A percentile compares a stretch with the other conserved stretches of the same genome.
Conservation (phyloP, 2,113 vertebrate genomes). For the Leptobrachium ailaonicum region DNA sequence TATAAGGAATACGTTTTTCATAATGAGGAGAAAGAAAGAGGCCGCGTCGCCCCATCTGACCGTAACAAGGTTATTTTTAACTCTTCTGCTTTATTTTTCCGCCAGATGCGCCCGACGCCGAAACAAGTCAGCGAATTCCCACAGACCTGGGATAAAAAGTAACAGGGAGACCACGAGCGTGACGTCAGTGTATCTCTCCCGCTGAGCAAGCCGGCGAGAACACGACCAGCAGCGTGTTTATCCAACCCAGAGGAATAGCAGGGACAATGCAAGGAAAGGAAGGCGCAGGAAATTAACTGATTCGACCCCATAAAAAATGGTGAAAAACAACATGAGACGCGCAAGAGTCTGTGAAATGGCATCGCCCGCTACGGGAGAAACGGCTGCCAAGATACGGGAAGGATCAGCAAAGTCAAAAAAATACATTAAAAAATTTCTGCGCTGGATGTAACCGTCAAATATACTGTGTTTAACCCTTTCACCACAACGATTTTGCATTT, state of each 20-base stretch:
- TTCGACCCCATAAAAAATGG: conserved; percentile 5
- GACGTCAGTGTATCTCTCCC: conserved; percentile 23
- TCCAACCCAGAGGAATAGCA: conserved; percentile 6
- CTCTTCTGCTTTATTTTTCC: conserved; percentile 32
- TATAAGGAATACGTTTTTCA: neutral
- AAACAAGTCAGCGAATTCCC: conserved; percentile 38
- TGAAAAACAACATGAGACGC: neutral
- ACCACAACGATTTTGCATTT: too few species aligned
- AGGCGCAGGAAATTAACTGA: conserved; percentile 9
- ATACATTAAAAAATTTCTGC: too few species aligned
- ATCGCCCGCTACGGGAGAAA: too few species aligned
- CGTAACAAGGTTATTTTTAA: conserved; percentile 22
- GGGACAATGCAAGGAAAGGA: conserved; percentile 2
- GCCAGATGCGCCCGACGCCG: conserved; percentile 38
- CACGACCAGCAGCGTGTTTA: neutral
- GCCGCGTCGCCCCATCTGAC: neutral
- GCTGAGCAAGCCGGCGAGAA: neutral
- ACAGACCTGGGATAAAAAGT: conserved; percentile 17
- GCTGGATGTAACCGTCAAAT: too few species aligned
- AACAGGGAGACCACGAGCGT: conserved; percentile 4
- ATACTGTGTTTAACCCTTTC: too few species aligned
- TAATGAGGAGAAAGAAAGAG: too few species aligned
- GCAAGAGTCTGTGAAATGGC: too few species aligned
- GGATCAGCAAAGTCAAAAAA: too few species aligned
- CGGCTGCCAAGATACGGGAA: too few species aligned